Conservation (phyloP, 2,888 invertebrate species). For the Micropterix aruncella region DNA sequence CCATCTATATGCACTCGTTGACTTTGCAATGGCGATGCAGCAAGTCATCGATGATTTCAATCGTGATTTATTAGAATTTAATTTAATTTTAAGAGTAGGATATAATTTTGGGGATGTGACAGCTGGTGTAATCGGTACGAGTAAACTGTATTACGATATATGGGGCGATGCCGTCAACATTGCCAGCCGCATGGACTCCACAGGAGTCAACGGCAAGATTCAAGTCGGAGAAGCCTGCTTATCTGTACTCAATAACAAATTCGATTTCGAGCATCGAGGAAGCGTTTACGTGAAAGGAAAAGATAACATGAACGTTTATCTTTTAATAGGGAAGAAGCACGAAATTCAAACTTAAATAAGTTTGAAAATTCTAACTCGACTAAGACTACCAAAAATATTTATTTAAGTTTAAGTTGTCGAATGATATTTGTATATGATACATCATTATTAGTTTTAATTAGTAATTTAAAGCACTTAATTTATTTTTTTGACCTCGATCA, state of each 20-base stretch:
- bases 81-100: slow-evolving; percentile 74
- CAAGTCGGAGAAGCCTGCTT: slow-evolving; percentile 71
- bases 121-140: slow-evolving; percentile 92
- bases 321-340: slow-evolving; percentile 49
- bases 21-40: slow-evolving; percentile 88
- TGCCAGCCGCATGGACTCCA: slow-evolving; percentile 94
- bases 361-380: no score
- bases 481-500: no score
- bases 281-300: slow-evolving; percentile 94
- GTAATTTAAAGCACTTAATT: no score
- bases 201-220: slow-evolving; percentile 75
- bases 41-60: slow-evolving; percentile 78
- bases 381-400: no score
- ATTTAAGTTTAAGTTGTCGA: no score
- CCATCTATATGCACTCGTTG: slow-evolving; percentile 78
- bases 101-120: slow-evolving; percentile 93
- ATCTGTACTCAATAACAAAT: slow-evolving; percentile 52
- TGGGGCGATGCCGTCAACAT: slow-evolving; percentile 99
- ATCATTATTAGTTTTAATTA: no score
- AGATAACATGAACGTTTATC: slow-evolving; percentile 86
- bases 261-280: slow-evolving; percentile 84
- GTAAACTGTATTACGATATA: slow-evolving; percentile 92
- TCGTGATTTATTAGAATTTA: slow-evolving; percentile 79
- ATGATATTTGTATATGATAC: no score
- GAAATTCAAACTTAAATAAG: no score